Conservation (phyloP, 2,113 vertebrate genomes). For the Phocoena phocoena region DNA sequence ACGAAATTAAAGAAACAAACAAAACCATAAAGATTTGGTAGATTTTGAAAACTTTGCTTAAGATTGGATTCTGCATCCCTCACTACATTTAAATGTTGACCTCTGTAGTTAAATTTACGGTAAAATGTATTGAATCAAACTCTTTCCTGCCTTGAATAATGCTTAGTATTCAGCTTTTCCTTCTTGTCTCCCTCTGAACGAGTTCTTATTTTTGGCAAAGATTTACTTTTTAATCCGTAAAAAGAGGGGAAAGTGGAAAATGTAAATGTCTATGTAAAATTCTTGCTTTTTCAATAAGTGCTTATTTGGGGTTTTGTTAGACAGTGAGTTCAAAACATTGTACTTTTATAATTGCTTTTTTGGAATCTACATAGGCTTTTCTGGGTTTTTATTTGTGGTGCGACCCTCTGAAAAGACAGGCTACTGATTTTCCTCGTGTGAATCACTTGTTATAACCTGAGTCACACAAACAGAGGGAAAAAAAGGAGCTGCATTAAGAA, state of each 20-base stretch:
- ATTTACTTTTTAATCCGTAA: slow-evolving; percentile 61
- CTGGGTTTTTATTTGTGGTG: slow-evolving; percentile 10
- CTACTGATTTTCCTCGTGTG: slow-evolving; percentile 5
- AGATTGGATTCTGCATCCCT: slow-evolving; percentile 67
- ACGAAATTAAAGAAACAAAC: neutral
- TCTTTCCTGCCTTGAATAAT: slow-evolving; percentile 65
- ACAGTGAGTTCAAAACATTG: slow-evolving; percentile 52
- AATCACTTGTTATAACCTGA: slow-evolving; percentile 48
- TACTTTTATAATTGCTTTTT: slow-evolving; percentile 55
- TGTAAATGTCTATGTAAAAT: slow-evolving; percentile 53
- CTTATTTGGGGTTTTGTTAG: slow-evolving; percentile 57
- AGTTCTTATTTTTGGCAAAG: slow-evolving; percentile 73
- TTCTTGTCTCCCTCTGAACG: slow-evolving; percentile 70
- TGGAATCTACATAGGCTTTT: neutral
- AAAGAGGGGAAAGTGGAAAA: slow-evolving; percentile 60
- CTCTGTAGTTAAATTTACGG: slow-evolving; percentile 76
- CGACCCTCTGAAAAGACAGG: neutral
- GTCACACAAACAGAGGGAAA: neutral
- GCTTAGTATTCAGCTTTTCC: slow-evolving; percentile 65
- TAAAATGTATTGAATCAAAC: slow-evolving; percentile 78
- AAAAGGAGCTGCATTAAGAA: slow-evolving; percentile 22
- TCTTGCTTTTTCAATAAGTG: slow-evolving; percentile 46
- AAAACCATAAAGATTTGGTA: neutral
- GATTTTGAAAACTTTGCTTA: slow-evolving; percentile 64
- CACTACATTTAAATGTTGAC: slow-evolving; percentile 71